These are phyloP conservation scores for Leptatherina wallacei DNA, from an alignment of 2,797 vertebrate species.

Conservation along the genomic window DNA sequence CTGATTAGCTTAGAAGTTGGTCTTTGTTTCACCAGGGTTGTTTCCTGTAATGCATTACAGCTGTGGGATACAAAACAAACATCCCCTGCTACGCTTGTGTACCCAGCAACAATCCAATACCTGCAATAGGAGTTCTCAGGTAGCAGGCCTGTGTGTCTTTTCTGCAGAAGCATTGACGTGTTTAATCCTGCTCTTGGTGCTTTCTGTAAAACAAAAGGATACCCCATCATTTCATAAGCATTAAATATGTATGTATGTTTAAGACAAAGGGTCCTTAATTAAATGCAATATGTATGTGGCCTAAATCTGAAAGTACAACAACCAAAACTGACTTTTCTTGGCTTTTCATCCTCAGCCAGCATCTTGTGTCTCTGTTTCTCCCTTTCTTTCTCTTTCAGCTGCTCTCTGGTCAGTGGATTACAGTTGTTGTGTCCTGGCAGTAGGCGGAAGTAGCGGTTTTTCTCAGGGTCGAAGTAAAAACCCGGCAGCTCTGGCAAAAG, in stretches of 20 bases:
- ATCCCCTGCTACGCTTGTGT: neutral
- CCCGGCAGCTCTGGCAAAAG: constrained; percentile 89
- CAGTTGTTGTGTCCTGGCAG: constrained; percentile 97
- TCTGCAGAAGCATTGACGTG: constrained; percentile 86
- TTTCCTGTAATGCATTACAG: constrained; percentile 41
- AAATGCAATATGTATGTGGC: neutral
- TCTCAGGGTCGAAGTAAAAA: constrained; percentile 95
- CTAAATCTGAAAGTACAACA: neutral
- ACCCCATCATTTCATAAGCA: neutral
- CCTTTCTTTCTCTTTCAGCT: constrained; percentile 85
- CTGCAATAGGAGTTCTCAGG: constrained; percentile 88
- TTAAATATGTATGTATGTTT: neutral
- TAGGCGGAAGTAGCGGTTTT: constrained; percentile 96
- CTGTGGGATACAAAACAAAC: constrained; percentile 33
- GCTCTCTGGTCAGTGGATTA: constrained; percentile 93
- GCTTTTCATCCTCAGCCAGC: constrained; percentile 88
- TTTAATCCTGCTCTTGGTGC: constrained; percentile 87
- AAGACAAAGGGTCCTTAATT: neutral
- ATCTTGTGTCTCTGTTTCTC: constrained; percentile 87
- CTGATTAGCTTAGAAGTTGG: constrained; percentile 34
- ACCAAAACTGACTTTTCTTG: constrained; percentile 82
- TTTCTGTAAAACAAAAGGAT: constrained; percentile 79
- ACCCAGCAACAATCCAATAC: constrained; percentile 72
- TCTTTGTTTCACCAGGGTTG: constrained; percentile 26
- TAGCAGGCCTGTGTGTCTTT: constrained; percentile 88